These are phyloP conservation scores for Amphipoea oculea DNA, from an alignment of 2,888 invertebrate genomes.

Conservation along the genomic window DNA sequence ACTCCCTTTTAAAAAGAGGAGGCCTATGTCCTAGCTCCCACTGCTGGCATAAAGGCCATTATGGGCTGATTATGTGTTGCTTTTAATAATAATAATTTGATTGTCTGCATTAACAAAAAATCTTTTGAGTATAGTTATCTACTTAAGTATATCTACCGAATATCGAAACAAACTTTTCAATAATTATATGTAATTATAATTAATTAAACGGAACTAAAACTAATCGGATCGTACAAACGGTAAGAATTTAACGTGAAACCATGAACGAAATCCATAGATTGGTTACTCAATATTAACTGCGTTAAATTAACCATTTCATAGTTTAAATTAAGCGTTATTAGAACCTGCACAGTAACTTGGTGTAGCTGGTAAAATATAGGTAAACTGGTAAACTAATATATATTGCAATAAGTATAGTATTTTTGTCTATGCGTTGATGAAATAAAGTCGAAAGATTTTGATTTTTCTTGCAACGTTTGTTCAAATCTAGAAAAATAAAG, in stretches of 20 bases:
- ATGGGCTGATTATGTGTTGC: neutral
- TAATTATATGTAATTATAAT: neutral
- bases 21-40: neutral
- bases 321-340: constrained; percentile 25
- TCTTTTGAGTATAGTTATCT: neutral
- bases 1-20: neutral
- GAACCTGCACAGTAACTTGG: constrained; percentile 8
- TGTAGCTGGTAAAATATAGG: neutral
- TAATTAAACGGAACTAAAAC: constrained; percentile 22
- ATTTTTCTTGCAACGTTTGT: too few species aligned
- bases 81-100: too few species aligned
- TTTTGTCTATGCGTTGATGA: neutral
- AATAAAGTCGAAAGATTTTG: neutral
- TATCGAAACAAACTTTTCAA: neutral
- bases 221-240: constrained; percentile 13
- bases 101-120: neutral
- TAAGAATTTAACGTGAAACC: constrained; percentile 39
- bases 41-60: too few species aligned
- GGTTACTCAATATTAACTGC: constrained; percentile 42
- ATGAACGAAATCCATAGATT: constrained; percentile 42
- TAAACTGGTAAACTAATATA: neutral
- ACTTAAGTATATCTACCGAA: too few species aligned
- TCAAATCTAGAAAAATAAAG: too few species aligned
- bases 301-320: constrained; percentile 43
- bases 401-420: neutral